These are phyloP conservation scores for Glyphotaelius pellucidus DNA, from an alignment of 2,888 invertebrate species.

Conservation along the genomic window DNA sequence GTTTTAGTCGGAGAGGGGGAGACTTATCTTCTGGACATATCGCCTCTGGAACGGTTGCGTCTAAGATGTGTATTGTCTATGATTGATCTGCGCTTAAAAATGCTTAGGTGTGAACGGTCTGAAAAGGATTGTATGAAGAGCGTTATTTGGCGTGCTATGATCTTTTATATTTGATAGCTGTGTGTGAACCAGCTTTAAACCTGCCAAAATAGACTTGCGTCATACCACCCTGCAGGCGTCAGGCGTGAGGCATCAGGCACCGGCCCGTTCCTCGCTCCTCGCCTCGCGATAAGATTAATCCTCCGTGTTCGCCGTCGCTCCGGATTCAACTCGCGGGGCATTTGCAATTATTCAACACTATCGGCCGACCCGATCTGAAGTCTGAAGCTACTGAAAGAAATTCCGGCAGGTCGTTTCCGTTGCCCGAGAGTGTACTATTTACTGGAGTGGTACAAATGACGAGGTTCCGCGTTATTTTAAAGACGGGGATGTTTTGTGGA, in stretches of 20 bases:
- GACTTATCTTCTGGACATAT: no score
- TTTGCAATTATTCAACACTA: slow-evolving; percentile 65
- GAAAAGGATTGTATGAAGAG: no score
- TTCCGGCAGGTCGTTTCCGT: slow-evolving; percentile 50
- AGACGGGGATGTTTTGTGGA: not conserved
- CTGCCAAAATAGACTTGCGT: not conserved
- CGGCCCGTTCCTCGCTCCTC: slow-evolving; percentile 37
- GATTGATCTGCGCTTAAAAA: no score
- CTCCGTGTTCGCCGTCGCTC: slow-evolving; percentile 52
- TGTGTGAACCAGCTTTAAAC: no score
- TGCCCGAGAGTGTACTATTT: slow-evolving; percentile 6
- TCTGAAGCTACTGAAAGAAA: slow-evolving; percentile 44
- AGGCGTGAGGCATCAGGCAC: not conserved
- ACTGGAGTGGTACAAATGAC: not conserved
- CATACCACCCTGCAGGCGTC: not conserved
- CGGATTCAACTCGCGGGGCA: slow-evolving; percentile 60
- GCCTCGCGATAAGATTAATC: slow-evolving; percentile 62
- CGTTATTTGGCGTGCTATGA: no score
- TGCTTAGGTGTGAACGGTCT: no score
- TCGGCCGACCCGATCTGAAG: slow-evolving; percentile 61
- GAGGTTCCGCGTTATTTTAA: not conserved
- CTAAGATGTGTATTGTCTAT: no score
- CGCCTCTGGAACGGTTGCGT: no score
- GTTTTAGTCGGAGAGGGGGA: no score
- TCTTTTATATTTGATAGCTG: no score